A percentile compares a stretch with the other conserved stretches of the same genome.
Evolutionary conservation across 1,140 invertebrate species (phyloP).

Genomic region (Latrodectus geometricus): DNA sequence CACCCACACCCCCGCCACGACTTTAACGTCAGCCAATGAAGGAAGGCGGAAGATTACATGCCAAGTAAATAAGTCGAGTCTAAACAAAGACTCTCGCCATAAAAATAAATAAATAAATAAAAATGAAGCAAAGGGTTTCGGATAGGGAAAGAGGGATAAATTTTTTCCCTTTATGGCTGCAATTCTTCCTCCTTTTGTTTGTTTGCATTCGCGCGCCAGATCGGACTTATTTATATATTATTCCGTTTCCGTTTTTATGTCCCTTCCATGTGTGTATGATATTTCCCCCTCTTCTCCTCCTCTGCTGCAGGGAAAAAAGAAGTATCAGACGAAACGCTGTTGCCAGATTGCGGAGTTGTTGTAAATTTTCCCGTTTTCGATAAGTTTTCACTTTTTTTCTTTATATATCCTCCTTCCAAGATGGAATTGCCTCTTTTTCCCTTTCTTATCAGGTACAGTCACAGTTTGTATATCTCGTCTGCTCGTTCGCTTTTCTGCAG

Average conservation of each 20-base stretch:
- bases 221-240: conserved; percentile 33
- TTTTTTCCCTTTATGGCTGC: conserved; percentile 28
- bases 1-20: background rate
- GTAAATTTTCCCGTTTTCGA: conserved; percentile 43
- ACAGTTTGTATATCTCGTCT: too few species aligned
- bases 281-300: background rate
- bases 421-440: too few species aligned
- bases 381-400: background rate
- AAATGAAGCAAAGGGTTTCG: background rate
- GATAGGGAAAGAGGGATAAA: conserved; percentile 9
- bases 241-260: conserved; percentile 23
- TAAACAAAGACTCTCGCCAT: conserved; percentile 21
- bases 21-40: conserved; percentile 19
- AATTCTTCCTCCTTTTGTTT: conserved; percentile 8
- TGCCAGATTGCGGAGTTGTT: conserved; percentile 29
- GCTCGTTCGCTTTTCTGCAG: too few species aligned
- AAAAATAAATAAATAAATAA: conserved; percentile 10
- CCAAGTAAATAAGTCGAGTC: conserved; percentile 29
- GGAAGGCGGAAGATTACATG: background rate
- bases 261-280: background rate
- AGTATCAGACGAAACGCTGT: background rate
- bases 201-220: conserved; percentile 10
- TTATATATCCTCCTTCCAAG: too few species aligned
- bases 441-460: too few species aligned
- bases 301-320: background rate